Base-by-base conservation (phyloP, 2,113 vertebrate genomes). In the Pomatorhinus ruficollis region DNA sequence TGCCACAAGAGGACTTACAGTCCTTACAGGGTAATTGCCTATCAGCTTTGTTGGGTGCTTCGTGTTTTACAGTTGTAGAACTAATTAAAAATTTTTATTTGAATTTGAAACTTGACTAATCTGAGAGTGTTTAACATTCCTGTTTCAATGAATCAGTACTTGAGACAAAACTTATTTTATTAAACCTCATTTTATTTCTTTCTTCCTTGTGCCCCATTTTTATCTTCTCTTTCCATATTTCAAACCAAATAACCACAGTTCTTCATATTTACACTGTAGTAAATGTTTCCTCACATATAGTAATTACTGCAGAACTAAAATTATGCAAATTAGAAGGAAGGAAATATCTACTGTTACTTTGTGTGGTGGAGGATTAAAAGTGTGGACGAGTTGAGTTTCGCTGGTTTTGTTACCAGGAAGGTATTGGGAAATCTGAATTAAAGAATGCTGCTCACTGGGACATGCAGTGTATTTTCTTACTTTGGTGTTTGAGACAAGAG, bases 161-260 rank as follows among this genome's bases (percentile, higher is more conserved):
- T 5, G 2, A 89, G 74, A 69, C 63, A 71, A 71, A 86, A 52
- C 45, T 93, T 37, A 59, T 44, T 96, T 87, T 95, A 83, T 75
- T 95, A 88, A 93, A 57, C 45, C 6, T 90, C 0, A 16, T 63
- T 92, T 88, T 63, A 27, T 79, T 90, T 90, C 22, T 70, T 87
- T 76, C 77, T 70, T 53, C 11, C 13, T 85, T 44, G 27, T 63
- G 54, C 15, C 28, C 18, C 12, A 44, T 96, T 93, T 97, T 97
- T 97, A 97, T 97, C 97, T 95, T 87, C 76, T 44, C 10, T 80
- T 97, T 90, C 94, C 96, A 92, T 91, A 95, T 94, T 96, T 96
- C 69, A 87, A 93, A 52, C 28, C 12, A 60, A 92, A 91, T 44
- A 83, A 13, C 39, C 9, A 33, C 16, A 57, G 11, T 77, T 86